Base-by-base conservation (phyloP, 2,888 invertebrate species). In the Tetheella fluctuosa region DNA sequence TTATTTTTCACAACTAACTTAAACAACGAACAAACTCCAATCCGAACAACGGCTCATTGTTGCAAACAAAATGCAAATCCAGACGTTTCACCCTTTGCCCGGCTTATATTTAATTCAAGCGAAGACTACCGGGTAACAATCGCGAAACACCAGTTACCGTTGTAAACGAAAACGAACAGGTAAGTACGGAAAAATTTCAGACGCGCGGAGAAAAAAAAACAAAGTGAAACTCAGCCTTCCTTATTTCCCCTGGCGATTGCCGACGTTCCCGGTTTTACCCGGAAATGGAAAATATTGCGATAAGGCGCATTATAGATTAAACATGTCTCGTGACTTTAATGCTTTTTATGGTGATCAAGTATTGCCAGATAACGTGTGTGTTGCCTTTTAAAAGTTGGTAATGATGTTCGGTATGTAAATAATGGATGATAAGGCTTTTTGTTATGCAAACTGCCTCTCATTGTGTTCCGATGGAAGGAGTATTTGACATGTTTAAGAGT, bases 231-330 rank as follows among this genome's bases (percentile, higher is more conserved):
- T 89, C 91, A 79, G 89, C 89, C 91, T 89, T 87, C 80, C 91
- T 91, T 93, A 93, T 93, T 93, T 93, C 93, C 93, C 93, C 77
- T 89, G 93, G 81, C 93, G 92, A 88, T 84, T 78, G 79, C 85
- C 85, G 84, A 81, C 88, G 86, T 78, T 81, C 82, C 85, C 85
- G 79, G 85, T 84, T 85, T 86, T 85, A 80, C 85, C 85, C 81
- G 92, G 91, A 92, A 93, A 92, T 93, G 93, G 93, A 90, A 93
- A 93, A 93, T 93, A 93, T 93, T 88, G 92, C 91, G 92, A 93
- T 93, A 93, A 93, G 92, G 85, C 83, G 84, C 93, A 92, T 93
- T 93, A 93, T 89, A 91, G 90, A 93, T 93, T 93, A 92, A 91
- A 91, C 88, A 86, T 83, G 86, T 86, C 83, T 74, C 83, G 83